A percentile compares a stretch with the other conserved stretches of the same genome.
Evolutionary conservation across 2,888 invertebrate species (phyloP).

Genomic region (Trypoxylon attenuatum): DNA sequence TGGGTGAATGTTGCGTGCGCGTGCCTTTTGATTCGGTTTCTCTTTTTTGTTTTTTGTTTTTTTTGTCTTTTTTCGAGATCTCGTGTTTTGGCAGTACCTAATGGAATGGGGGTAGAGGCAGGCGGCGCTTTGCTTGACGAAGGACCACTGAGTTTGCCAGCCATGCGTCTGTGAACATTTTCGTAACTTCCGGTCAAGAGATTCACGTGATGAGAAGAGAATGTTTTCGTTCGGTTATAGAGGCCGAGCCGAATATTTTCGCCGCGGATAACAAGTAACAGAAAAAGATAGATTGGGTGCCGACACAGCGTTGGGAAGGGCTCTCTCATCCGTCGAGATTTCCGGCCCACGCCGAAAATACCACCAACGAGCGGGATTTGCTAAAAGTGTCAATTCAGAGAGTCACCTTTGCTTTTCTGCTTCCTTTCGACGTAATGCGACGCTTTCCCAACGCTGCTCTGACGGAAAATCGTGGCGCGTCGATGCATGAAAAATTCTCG

Average conservation of each 20-base stretch:
- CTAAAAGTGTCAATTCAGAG: no score
- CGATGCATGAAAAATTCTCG: slow-evolving; percentile 8
- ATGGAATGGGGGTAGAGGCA: slow-evolving; percentile 75
- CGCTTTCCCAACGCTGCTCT: slow-evolving; percentile 36
- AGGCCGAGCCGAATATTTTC: background rate
- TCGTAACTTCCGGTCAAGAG: slow-evolving; percentile 69
- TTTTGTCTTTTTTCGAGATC: slow-evolving; percentile 32
- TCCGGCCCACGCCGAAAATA: no score
- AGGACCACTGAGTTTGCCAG: slow-evolving; percentile 75
- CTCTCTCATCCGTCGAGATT: no score
- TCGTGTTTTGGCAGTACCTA: slow-evolving; percentile 68
- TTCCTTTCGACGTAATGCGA: background rate
- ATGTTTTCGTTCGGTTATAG: slow-evolving; percentile 12
- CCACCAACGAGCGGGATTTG: no score
- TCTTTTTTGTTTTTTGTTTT: slow-evolving; percentile 26
- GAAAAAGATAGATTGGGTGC: slow-evolving; percentile 6
- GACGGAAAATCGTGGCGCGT: slow-evolving; percentile 5
- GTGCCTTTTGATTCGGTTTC: background rate
- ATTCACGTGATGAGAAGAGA: slow-evolving; percentile 44
- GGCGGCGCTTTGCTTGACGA: slow-evolving; percentile 74
- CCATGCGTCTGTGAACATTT: slow-evolving; percentile 75
- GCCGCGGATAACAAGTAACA: background rate
- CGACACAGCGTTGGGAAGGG: slow-evolving; percentile 35
- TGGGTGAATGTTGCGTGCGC: background rate
- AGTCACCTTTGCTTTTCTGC: background rate